phyloP scores from a whole-genome alignment of 2,113 vertebrate species.

The Hylia prasina region DNA sequence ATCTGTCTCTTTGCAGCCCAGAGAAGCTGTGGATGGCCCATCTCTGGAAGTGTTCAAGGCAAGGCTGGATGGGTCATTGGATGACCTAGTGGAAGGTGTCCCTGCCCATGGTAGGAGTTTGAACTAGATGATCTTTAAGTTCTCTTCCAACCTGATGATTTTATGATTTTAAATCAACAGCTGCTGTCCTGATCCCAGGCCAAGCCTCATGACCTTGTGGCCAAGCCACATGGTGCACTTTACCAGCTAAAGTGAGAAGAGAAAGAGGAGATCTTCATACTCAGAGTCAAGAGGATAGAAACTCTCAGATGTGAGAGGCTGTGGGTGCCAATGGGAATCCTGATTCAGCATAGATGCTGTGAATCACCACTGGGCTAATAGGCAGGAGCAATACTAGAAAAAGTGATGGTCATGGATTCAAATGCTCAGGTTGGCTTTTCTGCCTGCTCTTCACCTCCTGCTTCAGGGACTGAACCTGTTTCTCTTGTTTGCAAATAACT shows the following conservation, averaged over 20 bases:
- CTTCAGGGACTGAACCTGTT: neutral
- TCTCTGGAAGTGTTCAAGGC: neutral
- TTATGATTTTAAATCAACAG: neutral
- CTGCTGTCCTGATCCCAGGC: neutral
- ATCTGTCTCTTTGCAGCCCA: neutral
- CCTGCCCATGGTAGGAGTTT: too few relatives aligned
- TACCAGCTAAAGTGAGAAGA: neutral
- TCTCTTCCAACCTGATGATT: neutral
- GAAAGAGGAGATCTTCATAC: neutral
- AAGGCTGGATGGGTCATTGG: neutral
- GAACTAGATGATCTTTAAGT: neutral
- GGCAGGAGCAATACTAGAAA: neutral
- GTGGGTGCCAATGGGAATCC: neutral
- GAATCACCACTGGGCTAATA: neutral
- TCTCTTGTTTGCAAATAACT: neutral
- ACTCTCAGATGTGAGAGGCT: neutral
- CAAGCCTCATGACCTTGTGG: neutral
- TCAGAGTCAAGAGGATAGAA: neutral
- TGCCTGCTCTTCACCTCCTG: neutral
- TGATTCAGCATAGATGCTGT: neutral
- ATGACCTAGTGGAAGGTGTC: neutral
- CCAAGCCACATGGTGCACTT: neutral
- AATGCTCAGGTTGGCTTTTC: neutral
- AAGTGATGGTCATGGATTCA: neutral
- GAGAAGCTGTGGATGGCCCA: neutral